Base-by-base conservation (phyloP, 2,113 vertebrate species). In the Terrapene triunguis region DNA sequence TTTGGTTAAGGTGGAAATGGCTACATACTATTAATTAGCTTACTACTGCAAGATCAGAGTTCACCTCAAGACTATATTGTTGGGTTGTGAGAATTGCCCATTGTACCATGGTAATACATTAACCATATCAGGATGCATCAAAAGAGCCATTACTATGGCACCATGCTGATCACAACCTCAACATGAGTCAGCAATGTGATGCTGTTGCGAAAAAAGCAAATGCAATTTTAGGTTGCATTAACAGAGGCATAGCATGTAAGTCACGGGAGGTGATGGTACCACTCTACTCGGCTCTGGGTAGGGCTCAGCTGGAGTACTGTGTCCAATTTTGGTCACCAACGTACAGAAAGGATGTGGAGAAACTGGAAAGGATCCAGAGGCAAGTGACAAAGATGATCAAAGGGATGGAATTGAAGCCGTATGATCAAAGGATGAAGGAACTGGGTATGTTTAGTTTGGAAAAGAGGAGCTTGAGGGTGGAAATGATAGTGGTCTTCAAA, bases 21-120 rank as follows among this genome's bases (percentile, higher is more conserved):
- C 69, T n/a, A 35, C 55, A 55, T 51, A 93, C 69, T 92, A 90
- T 82, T 96, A 95, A 94, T 93, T 94, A 95, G 86, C 95, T 92
- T 79, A 94, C 62, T 82, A 47, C 94, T 90, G 83, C 87, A 92
- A 90, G 87, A 80, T 29, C 35, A 48, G 65, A 22, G 19, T 80
- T 90, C 51, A 82, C 69, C 84, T 80, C 62, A 88, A 94, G 96
- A 92, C 62, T 48, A 21, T n/a, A 47, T 59, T 95, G 90, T 93
- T 82, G 87, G 89, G 95, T 87, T 14, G 16, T 83, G 42, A 59
- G n/a, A 17, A 87, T 95, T 91, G 57, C 44, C 79, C 83, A 54
- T 1, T 62, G 82, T 78, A 85, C 19, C 85, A 87, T 29, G 1
- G 0, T 12, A 50, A 42, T 51, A 72, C 47, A n/a, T 59, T 69